phyloP scores from a whole-genome alignment of 2,888 invertebrate genomes.

The Rhingia rostrata region DNA sequence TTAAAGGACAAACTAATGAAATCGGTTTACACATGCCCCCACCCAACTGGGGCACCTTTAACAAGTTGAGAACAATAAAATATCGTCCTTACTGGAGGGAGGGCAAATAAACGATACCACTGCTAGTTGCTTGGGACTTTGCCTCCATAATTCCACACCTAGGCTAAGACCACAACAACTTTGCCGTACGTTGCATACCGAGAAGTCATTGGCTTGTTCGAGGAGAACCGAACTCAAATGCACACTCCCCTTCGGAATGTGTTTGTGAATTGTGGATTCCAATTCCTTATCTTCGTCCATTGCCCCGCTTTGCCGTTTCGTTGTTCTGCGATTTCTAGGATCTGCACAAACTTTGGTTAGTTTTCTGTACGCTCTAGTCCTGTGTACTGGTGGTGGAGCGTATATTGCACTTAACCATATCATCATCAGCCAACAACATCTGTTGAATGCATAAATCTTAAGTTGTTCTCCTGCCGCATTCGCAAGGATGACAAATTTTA shows the following conservation, averaged over 20 bases:
- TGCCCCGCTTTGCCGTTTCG: slow-evolving; percentile 25
- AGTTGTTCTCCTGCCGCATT: slow-evolving; percentile 39
- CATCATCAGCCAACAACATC: slow-evolving; percentile 66
- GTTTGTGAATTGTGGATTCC: slow-evolving; percentile 22
- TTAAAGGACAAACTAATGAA: slow-evolving; percentile 25
- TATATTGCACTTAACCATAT: slow-evolving; percentile 61
- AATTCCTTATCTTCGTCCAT: slow-evolving; percentile 37
- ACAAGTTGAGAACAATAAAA: slow-evolving; percentile 29
- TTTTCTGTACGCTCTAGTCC: neutral
- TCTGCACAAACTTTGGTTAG: slow-evolving; percentile 5
- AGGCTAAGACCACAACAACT: slow-evolving; percentile 50
- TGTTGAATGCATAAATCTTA: slow-evolving; percentile 72
- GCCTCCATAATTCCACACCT: neutral
- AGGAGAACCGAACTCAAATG: slow-evolving; percentile 30
- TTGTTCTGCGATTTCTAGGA: slow-evolving; percentile 23
- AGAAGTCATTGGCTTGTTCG: slow-evolving; percentile 51
- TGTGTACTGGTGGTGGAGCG: slow-evolving; percentile 7
- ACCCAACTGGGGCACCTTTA: slow-evolving; percentile 17
- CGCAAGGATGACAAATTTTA: slow-evolving; percentile 60
- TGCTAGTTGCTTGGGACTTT: neutral
- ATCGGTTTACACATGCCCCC: slow-evolving; percentile 21
- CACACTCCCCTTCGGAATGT: neutral
- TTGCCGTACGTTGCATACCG: slow-evolving; percentile 28
- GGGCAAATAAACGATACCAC: neutral
- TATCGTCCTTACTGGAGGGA: slow-evolving; percentile 20